A percentile compares a stretch with the other conserved stretches of the same genome.
Conservation (phyloP, 2,888 invertebrate species). For the Plebejus argus region DNA sequence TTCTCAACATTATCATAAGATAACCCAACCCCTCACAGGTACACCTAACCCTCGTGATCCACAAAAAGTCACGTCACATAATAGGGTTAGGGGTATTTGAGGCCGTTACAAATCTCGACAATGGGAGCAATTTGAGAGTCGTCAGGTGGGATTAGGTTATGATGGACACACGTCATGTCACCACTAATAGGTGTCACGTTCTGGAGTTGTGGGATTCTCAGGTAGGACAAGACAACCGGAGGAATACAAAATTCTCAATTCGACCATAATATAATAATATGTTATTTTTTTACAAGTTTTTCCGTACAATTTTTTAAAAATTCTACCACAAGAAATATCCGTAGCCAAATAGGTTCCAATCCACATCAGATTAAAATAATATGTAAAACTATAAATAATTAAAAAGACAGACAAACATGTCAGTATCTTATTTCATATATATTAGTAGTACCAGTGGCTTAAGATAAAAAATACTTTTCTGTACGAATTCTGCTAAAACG, state of each 20-base stretch:
- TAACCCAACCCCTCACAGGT: constrained; percentile 8
- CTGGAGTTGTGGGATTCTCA: constrained; percentile 32
- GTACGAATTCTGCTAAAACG: too few species aligned
- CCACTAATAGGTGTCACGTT: constrained; percentile 38
- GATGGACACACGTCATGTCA: constrained; percentile 52
- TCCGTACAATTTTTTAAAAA: neutral
- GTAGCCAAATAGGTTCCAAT: too few species aligned
- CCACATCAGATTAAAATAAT: too few species aligned
- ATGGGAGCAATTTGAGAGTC: constrained; percentile 53
- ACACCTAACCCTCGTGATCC: constrained; percentile 36
- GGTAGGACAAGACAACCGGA: neutral
- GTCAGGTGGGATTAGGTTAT: constrained; percentile 53
- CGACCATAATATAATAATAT: too few species aligned
- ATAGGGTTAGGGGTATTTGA: constrained; percentile 31
- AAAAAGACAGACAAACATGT: too few species aligned
- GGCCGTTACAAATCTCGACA: constrained; percentile 59
- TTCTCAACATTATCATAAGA: neutral
- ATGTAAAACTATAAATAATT: too few species aligned
- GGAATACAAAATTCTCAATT: neutral
- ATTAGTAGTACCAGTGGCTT: too few species aligned
- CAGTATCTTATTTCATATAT: too few species aligned
- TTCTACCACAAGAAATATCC: too few species aligned
- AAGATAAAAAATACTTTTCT: too few species aligned
- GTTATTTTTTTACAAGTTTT: neutral
- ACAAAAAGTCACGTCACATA: constrained; percentile 25